These are phyloP conservation scores for Panthera leo DNA, from an alignment of 2,113 vertebrate species.

Conservation along the genomic window DNA sequence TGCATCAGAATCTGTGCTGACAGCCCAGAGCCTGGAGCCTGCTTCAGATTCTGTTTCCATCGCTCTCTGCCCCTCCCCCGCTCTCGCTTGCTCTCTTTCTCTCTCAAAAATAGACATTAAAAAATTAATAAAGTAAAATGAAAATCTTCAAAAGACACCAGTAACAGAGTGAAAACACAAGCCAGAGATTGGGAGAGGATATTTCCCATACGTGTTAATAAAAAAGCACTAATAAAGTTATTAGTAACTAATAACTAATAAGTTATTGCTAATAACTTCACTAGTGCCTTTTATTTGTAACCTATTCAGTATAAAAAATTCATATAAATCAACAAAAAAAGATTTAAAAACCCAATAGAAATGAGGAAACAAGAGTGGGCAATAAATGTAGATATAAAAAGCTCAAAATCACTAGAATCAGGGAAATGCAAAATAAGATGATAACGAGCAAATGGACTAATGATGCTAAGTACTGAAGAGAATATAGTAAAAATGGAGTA, in stretches of 20 bases:
- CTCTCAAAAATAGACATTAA: too few species aligned
- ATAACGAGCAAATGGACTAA: neutral
- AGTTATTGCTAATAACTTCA: too few species aligned
- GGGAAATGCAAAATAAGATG: neutral
- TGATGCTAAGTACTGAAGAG: neutral
- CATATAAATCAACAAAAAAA: neutral
- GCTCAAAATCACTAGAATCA: neutral
- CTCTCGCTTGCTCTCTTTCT: too few species aligned
- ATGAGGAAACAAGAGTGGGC: neutral
- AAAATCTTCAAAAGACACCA: neutral
- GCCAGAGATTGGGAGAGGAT: neutral
- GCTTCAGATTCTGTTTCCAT: too few species aligned
- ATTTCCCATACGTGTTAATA: neutral
- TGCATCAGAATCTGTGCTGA: too few species aligned
- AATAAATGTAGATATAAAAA: neutral
- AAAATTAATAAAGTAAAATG: neutral
- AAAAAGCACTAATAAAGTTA: neutral
- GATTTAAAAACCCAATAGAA: neutral
- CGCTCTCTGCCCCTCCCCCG: too few species aligned
- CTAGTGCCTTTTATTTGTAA: too few species aligned
- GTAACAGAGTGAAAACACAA: neutral
- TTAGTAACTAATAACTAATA: too few species aligned
- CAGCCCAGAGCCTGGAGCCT: too few species aligned
- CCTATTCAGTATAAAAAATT: neutral
- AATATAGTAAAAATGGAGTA: neutral